Percentiles rank a stretch among this genome's conserved stretches.
These are phyloP conservation scores for Polymixis lichenea DNA, from an alignment of 2,888 invertebrate genomes.

Conservation along the genomic window DNA sequence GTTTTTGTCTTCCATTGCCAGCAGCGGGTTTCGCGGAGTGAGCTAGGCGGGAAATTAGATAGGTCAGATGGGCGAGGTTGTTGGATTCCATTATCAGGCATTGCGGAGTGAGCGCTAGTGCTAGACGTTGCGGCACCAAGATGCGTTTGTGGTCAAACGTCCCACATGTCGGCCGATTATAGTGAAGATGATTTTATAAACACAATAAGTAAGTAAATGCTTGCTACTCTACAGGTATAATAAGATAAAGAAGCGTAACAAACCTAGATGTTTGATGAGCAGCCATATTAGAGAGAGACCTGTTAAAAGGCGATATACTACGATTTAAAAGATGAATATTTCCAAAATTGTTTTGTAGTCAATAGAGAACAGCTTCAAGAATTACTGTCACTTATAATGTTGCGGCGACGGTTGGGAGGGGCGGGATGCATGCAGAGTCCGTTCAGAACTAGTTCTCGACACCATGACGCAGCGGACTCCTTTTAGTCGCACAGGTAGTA, in stretches of 20 bases:
- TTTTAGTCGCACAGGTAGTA: not conserved
- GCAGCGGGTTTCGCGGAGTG: slow-evolving; percentile 34
- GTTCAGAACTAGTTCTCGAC: slow-evolving; percentile 22
- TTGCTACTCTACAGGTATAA: slow-evolving; percentile 44
- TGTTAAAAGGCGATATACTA: slow-evolving; percentile 50
- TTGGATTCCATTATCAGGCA: slow-evolving; percentile 1
- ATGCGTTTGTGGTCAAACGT: not conserved
- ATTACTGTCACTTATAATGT: slow-evolving; percentile 25
- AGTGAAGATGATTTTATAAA: slow-evolving; percentile 33
- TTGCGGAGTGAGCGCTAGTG: not conserved
- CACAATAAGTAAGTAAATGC: slow-evolving; percentile 29
- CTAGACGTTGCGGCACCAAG: not conserved
- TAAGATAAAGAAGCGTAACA: slow-evolving; percentile 54
- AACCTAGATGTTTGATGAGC: slow-evolving; percentile 48
- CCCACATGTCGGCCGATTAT: not conserved
- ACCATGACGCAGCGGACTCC: not conserved
- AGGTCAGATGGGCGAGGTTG: not conserved
- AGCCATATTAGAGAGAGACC: slow-evolving; percentile 52
- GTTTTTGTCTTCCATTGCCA: slow-evolving; percentile 41
- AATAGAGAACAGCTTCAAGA: slow-evolving; percentile 25
- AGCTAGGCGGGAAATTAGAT: slow-evolving; percentile 37
- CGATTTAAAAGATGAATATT: slow-evolving; percentile 46
- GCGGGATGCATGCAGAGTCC: slow-evolving; percentile 30
- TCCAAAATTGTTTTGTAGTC: slow-evolving; percentile 29
- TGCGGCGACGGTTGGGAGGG: slow-evolving; percentile 18